Conservation (phyloP, 2,888 invertebrate genomes). For the Netelia melanura region DNA sequence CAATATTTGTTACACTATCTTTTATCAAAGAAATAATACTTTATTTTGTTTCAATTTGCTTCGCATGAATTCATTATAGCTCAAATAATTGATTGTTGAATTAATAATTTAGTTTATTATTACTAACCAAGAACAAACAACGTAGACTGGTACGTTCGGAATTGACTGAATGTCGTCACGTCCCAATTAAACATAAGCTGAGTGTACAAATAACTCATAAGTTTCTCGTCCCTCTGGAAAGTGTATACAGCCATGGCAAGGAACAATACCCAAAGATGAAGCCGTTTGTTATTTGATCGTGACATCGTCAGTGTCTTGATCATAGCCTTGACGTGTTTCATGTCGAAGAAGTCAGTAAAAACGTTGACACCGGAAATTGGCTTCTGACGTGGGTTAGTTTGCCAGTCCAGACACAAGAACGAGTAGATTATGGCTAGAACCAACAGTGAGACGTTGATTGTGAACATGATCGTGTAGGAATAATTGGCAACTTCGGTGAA, state of each 20-base stretch:
- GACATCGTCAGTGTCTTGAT: conserved; percentile 87
- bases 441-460: conserved; percentile 89
- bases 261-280: conserved; percentile 90
- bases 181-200: conserved; percentile 91
- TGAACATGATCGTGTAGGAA: conserved; percentile 91
- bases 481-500: conserved; percentile 87
- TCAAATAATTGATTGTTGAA: too few relatives aligned
- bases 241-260: conserved; percentile 92
- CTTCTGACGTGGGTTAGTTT: conserved; percentile 88
- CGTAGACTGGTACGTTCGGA: conserved; percentile 90
- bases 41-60: too few relatives aligned
- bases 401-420: conserved; percentile 89
- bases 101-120: neutral
- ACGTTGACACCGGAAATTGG: conserved; percentile 87
- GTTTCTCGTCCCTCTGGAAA: conserved; percentile 93
- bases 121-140: conserved; percentile 88
- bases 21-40: too few relatives aligned
- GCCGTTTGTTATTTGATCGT: conserved; percentile 86
- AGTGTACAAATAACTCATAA: conserved; percentile 91
- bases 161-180: conserved; percentile 89
- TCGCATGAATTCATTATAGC: too few relatives aligned
- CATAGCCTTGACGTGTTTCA: conserved; percentile 88
- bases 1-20: too few relatives aligned
- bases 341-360: conserved; percentile 90
- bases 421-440: conserved; percentile 88